Base-by-base conservation (phyloP, 1,140 invertebrate genomes). In the Holcopasites calliopsidis region DNA sequence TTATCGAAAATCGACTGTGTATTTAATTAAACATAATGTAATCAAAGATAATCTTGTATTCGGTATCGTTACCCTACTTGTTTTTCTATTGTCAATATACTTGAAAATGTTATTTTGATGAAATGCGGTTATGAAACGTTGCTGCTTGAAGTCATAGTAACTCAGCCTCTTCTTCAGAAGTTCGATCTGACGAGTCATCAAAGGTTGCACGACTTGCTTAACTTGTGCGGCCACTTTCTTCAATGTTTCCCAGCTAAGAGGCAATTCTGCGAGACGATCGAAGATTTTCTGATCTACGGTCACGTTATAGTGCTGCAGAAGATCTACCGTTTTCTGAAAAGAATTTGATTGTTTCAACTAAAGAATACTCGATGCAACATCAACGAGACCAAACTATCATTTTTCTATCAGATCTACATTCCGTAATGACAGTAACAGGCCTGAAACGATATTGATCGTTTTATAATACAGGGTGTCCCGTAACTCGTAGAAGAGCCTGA, bases 231-330 rank as follows among this genome's bases (percentile, higher is more conserved):
- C 95, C 74, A 94, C 88, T 90, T 98, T 97, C 89, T 98, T 97
- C n/a, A 97, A 94, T 74, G 95, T 95, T 38, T 90, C 93, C 98
- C 98, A 99, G 80, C 94, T 94, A 80, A 98, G 97, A 0, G 98
- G 98, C 35, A 99, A 89, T 85, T 97, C 95, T 90, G 95, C 91
- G 47, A 94, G 85, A 90, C 94, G 90, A 72, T 93, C 92, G 58
- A 93, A 93, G 1, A 90, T 91, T 54, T 92, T 93, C 83, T 96
- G 95, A 0, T 93, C 92, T 76, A 97, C 95, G 76, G 95, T 94
- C 1, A 96, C 94, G n/a, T 95, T 93, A 79, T 97, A 97, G 4
- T 92, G 89, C 74, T 93, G 94, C 1, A 97, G 89, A 2, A 97
- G 88, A 61, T 96, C 93, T 58, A 96, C 95, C 52, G 94, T 95